A percentile compares a stretch with the other conserved stretches of the same genome.
Conservation (phyloP, 2,797 vertebrate species). For the Malacoraja senta region DNA sequence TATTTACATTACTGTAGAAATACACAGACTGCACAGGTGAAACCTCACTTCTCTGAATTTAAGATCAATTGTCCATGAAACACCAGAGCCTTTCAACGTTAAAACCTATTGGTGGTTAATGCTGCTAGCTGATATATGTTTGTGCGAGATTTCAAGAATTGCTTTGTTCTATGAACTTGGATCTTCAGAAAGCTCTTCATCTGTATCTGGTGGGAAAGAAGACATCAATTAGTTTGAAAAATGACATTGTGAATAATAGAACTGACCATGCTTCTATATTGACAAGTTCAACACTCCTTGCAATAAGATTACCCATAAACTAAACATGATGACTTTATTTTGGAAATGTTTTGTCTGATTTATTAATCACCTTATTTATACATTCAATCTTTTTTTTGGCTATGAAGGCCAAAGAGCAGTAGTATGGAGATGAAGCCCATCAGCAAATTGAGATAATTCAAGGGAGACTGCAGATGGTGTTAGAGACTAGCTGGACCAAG, state of each 20-base stretch:
- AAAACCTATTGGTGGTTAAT: slow-evolving; percentile 4
- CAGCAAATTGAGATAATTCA: not conserved
- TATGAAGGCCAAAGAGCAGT: not conserved
- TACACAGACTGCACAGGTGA: not conserved
- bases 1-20: slow-evolving; percentile 29
- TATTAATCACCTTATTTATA: not conserved
- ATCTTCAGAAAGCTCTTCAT: slow-evolving; percentile 19
- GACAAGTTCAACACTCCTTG: too few relatives aligned
- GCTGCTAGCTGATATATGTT: not conserved
- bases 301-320: not conserved
- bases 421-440: not conserved
- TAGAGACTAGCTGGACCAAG: not conserved
- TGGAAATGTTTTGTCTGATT: not conserved
- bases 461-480: not conserved
- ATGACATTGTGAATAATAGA: not conserved
- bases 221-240: not conserved
- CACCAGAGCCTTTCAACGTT: not conserved
- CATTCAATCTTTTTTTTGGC: not conserved
- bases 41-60: not conserved
- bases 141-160: slow-evolving; percentile 3
- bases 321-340: not conserved
- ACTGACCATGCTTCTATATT: not conserved
- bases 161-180: not conserved
- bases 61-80: not conserved
- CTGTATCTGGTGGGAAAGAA: slow-evolving; percentile 10